phyloP scores from a whole-genome alignment of 2,113 vertebrate genomes.

The Bos taurus region ARS-UCD2.0 NC_037334.1:90325501-90326000 shows the following conservation, averaged over 20 bases:
- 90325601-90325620: background rate
- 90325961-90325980: accelerated
- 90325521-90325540: too few relatives aligned
- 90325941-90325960: background rate
- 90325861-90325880: background rate
- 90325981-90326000: background rate
- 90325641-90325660: background rate
- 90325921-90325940: background rate
- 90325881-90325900: background rate
- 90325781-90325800: background rate
- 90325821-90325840: background rate
- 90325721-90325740: background rate
- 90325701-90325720: background rate
- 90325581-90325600: too few relatives aligned
- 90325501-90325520: too few relatives aligned
- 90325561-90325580: too few relatives aligned
- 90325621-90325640: background rate
- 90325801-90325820: background rate
- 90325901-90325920: background rate
- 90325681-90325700: background rate
- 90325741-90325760: background rate
- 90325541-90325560: too few relatives aligned
- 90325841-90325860: background rate
- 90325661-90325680: background rate
- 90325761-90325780: background rate